Percentiles rank a stretch among this genome's conserved stretches.
Conservation (phyloP, 2,113 vertebrate species). For the Nothoprocta pentlandii region DNA sequence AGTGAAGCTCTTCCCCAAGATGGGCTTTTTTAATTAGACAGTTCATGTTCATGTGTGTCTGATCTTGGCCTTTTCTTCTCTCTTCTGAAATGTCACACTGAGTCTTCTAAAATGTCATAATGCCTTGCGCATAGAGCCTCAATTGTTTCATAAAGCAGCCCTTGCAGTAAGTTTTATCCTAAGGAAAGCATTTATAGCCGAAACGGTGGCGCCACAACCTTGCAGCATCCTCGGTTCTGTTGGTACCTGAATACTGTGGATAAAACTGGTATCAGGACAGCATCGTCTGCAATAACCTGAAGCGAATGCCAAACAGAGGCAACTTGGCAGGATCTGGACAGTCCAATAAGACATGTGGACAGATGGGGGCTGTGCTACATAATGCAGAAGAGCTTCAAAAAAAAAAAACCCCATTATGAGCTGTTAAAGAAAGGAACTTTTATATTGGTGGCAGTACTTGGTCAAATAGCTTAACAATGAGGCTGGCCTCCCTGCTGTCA, state of each 20-base stretch:
- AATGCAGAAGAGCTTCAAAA: accelerated
- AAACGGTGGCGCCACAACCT: background rate
- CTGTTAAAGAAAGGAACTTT: background rate
- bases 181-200: background rate
- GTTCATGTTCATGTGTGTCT: background rate
- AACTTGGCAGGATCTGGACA: background rate
- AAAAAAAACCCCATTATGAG: accelerated
- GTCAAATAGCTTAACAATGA: background rate
- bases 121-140: background rate
- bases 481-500: too few species aligned
- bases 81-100: background rate
- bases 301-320: background rate
- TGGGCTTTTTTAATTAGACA: background rate
- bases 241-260: too few species aligned
- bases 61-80: background rate
- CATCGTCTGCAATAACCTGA: background rate
- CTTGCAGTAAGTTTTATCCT: too few species aligned
- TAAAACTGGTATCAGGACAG: background rate
- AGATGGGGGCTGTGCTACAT: accelerated
- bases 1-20: background rate
- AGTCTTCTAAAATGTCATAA: background rate
- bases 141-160: background rate
- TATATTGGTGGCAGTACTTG: background rate
- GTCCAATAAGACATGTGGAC: background rate
- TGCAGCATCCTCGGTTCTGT: background rate